These are phyloP conservation scores for Pycnonotus jocosus DNA, from an alignment of 2,113 vertebrate genomes.

Conservation along the genomic window DNA sequence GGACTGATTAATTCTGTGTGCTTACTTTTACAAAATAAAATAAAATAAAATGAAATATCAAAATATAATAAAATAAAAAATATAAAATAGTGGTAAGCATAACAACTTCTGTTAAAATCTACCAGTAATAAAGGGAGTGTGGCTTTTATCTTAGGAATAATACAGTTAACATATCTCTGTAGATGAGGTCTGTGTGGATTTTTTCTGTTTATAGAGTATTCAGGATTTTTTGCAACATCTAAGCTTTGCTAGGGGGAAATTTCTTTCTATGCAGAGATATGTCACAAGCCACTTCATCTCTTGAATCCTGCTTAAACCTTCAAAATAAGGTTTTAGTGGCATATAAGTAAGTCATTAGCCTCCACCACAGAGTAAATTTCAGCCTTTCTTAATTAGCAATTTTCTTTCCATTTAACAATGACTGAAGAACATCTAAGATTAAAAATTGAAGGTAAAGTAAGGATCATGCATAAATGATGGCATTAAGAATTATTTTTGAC, in stretches of 20 bases:
- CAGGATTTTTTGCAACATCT: background rate
- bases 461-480: background rate
- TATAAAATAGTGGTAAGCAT: background rate
- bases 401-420: background rate
- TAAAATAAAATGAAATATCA: conserved; percentile 28
- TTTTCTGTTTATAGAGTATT: background rate
- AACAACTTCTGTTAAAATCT: conserved; percentile 16
- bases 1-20: conserved; percentile 72
- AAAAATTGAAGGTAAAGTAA: background rate
- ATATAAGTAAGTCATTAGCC: background rate
- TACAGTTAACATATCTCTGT: background rate
- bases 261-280: background rate
- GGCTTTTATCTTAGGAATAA: background rate
- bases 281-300: background rate
- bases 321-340: conserved; percentile 5
- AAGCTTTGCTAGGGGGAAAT: background rate
- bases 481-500: background rate
- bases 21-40: conserved; percentile 27
- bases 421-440: background rate
- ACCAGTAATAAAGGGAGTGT: background rate
- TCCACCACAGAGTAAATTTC: background rate
- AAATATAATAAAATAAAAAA: conserved; percentile 16
- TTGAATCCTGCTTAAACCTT: background rate
- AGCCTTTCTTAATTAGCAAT: background rate
- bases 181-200: background rate